Evolutionary conservation across 2,797 vertebrate species (phyloP).

Genomic region (Antennarius maculatus): DNA sequence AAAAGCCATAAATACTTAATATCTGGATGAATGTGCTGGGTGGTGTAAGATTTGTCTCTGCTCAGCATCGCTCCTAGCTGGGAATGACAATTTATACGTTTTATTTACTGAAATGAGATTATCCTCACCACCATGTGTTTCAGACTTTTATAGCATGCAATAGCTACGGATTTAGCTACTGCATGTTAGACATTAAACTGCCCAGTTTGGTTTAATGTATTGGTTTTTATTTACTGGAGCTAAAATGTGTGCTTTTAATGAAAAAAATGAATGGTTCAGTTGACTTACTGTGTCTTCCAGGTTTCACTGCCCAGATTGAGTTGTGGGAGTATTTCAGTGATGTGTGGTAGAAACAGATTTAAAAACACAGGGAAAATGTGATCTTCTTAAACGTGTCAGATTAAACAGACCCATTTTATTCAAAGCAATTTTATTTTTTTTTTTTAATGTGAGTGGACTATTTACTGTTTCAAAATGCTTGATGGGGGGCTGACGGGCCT

Average conservation of each 20-base stretch:
- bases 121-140: not conserved
- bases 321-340: slow-evolving; percentile 29
- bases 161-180: slow-evolving; percentile 39
- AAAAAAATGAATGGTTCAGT: slow-evolving; percentile 31
- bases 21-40: slow-evolving; percentile 23
- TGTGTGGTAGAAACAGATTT: slow-evolving; percentile 23
- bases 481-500: slow-evolving; percentile 5
- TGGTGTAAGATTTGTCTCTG: slow-evolving; percentile 11
- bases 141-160: not conserved
- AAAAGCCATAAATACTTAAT: slow-evolving; percentile 34
- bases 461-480: slow-evolving; percentile 5
- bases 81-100: slow-evolving; percentile 7
- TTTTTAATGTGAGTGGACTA: not conserved
- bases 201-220: slow-evolving; percentile 55
- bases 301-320: slow-evolving; percentile 38
- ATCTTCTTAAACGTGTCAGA: slow-evolving; percentile 33
- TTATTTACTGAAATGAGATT: slow-evolving; percentile 1
- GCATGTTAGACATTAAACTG: slow-evolving; percentile 33
- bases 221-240: slow-evolving; percentile 68
- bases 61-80: slow-evolving; percentile 5
- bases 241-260: slow-evolving; percentile 50
- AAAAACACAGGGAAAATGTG: slow-evolving; percentile 37
- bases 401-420: slow-evolving; percentile 4
- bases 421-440: not conserved
- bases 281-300: slow-evolving; percentile 33